Evolutionary conservation across 2,888 invertebrate genomes (phyloP).

Genomic region (Drosophila seclusa): DNA sequence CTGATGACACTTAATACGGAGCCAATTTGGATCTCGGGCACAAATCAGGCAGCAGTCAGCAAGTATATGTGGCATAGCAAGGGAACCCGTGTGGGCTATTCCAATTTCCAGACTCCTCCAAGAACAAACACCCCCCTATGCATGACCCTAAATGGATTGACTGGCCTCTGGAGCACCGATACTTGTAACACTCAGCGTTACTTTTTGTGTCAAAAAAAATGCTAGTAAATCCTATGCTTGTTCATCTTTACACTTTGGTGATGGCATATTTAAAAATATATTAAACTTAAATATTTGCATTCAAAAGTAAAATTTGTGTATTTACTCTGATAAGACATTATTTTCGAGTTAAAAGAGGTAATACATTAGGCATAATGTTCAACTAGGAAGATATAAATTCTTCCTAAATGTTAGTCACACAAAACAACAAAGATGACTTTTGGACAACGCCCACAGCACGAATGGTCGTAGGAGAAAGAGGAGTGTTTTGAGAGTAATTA

Average conservation of each 20-base stretch:
- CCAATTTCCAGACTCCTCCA: background rate
- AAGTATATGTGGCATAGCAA: constrained; percentile 10
- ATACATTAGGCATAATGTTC: too few relatives aligned
- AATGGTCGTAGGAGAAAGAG: too few relatives aligned
- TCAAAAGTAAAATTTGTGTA: background rate
- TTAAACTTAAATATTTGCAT: background rate
- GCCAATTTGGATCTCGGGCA: constrained; percentile 19
- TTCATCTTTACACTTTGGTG: background rate
- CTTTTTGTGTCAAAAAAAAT: background rate
- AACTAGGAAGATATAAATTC: too few relatives aligned
- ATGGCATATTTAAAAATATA: background rate
- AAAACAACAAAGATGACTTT: too few relatives aligned
- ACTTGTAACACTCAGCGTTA: background rate
- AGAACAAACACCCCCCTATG: background rate
- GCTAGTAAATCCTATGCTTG: background rate
- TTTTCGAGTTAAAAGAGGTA: too few relatives aligned
- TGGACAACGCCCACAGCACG: too few relatives aligned
- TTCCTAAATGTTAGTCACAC: too few relatives aligned
- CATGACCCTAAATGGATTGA: background rate
- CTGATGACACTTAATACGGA: background rate
- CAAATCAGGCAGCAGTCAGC: constrained; percentile 9
- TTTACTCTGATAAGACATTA: background rate
- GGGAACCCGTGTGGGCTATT: background rate
- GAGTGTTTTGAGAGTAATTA: too few relatives aligned
- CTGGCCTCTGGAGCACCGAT: background rate